phyloP scores from a whole-genome alignment of 2,797 vertebrate genomes.

The Sparidentex hasta region DNA sequence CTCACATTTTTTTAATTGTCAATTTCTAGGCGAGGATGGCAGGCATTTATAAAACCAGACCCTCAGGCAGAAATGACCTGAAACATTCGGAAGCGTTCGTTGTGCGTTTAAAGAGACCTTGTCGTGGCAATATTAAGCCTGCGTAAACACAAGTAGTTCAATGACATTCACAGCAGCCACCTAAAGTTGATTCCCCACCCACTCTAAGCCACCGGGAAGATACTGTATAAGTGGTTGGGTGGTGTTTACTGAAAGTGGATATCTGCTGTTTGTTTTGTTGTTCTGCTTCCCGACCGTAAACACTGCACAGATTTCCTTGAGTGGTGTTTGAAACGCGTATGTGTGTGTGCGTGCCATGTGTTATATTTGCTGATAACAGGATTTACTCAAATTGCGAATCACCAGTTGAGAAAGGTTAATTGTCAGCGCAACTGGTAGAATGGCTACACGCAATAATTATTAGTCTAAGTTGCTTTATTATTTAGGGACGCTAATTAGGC shows the following conservation, averaged over 20 bases:
- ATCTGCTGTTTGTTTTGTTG: constrained; percentile 85
- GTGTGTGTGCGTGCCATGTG: constrained; percentile 78
- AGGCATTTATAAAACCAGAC: constrained; percentile 56
- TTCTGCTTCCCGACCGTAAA: constrained; percentile 83
- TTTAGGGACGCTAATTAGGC: constrained; percentile 86
- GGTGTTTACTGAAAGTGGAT: constrained; percentile 84
- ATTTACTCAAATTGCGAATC: constrained; percentile 87
- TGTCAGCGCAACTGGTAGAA: constrained; percentile 84
- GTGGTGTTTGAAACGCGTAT: constrained; percentile 75
- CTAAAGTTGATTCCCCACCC: constrained; percentile 81
- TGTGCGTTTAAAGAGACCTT: constrained; percentile 77
- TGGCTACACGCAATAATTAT: constrained; percentile 86
- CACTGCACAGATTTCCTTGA: constrained; percentile 82
- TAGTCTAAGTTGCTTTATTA: constrained; percentile 86
- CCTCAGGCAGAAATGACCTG: constrained; percentile 60
- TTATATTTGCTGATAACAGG: constrained; percentile 90
- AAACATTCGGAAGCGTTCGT: constrained; percentile 54
- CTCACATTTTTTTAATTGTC: constrained; percentile 14
- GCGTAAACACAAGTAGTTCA: constrained; percentile 82
- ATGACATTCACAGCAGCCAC: constrained; percentile 81
- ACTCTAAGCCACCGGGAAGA: constrained; percentile 80
- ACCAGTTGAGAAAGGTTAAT: constrained; percentile 89
- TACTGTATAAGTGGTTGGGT: constrained; percentile 74
- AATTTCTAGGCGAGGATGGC: constrained; percentile 29
- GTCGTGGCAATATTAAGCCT: constrained; percentile 77